Percentiles rank a stretch among this genome's conserved stretches.
Conservation (phyloP, 37 sponge, comb jelly and placozoan genomes). For the Beroe forskalii region DNA sequence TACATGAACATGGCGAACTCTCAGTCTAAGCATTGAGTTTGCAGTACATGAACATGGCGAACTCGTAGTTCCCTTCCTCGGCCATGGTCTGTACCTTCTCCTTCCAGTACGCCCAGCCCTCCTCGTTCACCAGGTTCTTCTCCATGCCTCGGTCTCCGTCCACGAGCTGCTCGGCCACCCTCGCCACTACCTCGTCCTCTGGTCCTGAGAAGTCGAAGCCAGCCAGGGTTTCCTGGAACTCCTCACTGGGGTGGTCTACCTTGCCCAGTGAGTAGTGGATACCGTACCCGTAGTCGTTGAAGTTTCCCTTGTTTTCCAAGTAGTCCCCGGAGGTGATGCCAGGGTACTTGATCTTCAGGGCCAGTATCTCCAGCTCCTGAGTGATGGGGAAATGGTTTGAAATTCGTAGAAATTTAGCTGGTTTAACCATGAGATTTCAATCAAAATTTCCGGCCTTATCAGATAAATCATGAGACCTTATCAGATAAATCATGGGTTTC, state of each 20-base stretch:
- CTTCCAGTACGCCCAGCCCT: conserved; percentile 47
- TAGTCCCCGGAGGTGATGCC: conserved; percentile 33
- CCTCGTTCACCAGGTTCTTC: conserved; percentile 3
- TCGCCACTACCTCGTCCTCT: conserved; percentile 7
- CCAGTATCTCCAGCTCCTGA: conserved; percentile 22
- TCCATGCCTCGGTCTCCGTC: conserved; percentile 45
- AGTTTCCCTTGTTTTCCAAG: not conserved
- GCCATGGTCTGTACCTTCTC: not conserved
- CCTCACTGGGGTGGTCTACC: not conserved
- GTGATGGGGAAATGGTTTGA: too few relatives aligned
- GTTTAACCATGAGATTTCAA: too few relatives aligned
- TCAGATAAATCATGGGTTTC: too few relatives aligned
- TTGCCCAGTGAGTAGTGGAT: not conserved
- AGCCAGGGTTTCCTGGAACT: not conserved
- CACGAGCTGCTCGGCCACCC: conserved; percentile 13
- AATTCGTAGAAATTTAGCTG: too few relatives aligned
- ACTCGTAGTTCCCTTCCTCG: conserved; percentile 20
- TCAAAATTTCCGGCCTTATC: too few relatives aligned
- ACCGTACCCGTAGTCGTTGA: not conserved
- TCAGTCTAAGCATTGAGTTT: conserved; percentile 19
- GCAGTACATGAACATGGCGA: conserved; percentile 41
- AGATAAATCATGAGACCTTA: too few relatives aligned
- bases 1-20: too few relatives aligned
- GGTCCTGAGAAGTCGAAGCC: conserved; percentile 13
- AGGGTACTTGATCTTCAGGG: conserved; percentile 42